Conservation (phyloP, 2,113 vertebrate species). For the Talpa occidentalis region DNA sequence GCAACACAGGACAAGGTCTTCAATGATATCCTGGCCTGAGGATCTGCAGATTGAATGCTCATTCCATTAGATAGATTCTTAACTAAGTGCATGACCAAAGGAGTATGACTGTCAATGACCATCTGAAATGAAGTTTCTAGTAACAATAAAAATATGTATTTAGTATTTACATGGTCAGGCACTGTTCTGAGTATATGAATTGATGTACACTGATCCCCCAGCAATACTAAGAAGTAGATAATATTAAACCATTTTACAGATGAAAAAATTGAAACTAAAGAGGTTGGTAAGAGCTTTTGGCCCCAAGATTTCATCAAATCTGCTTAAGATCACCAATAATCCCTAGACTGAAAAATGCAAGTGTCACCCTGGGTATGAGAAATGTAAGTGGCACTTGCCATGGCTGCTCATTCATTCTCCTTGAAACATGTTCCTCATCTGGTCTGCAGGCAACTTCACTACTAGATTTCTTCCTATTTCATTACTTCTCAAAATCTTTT, state of each 20-base stretch:
- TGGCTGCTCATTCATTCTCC: neutral
- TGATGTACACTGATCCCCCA: neutral
- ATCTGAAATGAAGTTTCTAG: neutral
- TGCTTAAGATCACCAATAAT: neutral
- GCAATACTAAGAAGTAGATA: neutral
- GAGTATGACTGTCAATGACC: neutral
- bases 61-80: neutral
- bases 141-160: neutral
- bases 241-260: neutral
- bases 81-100: neutral
- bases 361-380: neutral
- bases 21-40: neutral
- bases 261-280: neutral
- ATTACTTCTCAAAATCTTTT: neutral
- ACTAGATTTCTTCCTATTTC: neutral
- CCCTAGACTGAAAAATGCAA: neutral
- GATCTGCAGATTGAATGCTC: neutral
- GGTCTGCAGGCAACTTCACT: neutral
- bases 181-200: neutral
- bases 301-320: neutral
- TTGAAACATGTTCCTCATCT: neutral
- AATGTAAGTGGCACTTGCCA: neutral
- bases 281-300: neutral
- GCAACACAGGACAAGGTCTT: neutral
- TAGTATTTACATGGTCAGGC: neutral